Conservation (phyloP, 92 coral and sea anemone genomes). For the Epizoanthus stellaris region DNA sequence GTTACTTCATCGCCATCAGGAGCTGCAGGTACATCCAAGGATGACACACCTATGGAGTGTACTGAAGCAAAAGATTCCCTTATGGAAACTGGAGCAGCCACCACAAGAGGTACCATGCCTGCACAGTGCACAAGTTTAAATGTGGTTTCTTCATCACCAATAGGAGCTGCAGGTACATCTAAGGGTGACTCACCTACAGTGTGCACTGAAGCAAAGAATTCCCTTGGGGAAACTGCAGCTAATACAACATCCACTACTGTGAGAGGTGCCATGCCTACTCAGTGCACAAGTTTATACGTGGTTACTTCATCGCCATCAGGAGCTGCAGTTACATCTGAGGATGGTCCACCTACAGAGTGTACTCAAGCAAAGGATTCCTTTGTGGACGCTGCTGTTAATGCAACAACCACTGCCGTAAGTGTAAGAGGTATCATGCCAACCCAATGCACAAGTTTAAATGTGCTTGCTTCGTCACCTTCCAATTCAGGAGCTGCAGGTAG, state of each 20-base stretch:
- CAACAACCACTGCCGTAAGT: neutral
- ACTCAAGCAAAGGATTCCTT: neutral
- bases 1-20: neutral
- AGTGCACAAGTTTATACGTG: neutral
- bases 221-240: neutral
- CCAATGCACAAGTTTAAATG: conserved; percentile 2
- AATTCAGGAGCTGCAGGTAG: neutral
- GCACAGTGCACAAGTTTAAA: neutral
- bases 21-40: neutral
- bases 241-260: neutral
- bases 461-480: neutral
- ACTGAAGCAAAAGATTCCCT: neutral
- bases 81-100: neutral
- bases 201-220: neutral
- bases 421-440: neutral
- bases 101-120: neutral
- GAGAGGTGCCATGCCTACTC: neutral
- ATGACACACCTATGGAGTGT: neutral
- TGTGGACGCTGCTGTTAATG: neutral
- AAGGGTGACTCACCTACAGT: neutral
- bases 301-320: neutral
- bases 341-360: neutral
- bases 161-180: neutral
- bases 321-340: neutral
- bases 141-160: neutral